These are phyloP conservation scores for Gavialis gangeticus DNA, from an alignment of 2,113 vertebrate species.

Conservation along the genomic window DNA sequence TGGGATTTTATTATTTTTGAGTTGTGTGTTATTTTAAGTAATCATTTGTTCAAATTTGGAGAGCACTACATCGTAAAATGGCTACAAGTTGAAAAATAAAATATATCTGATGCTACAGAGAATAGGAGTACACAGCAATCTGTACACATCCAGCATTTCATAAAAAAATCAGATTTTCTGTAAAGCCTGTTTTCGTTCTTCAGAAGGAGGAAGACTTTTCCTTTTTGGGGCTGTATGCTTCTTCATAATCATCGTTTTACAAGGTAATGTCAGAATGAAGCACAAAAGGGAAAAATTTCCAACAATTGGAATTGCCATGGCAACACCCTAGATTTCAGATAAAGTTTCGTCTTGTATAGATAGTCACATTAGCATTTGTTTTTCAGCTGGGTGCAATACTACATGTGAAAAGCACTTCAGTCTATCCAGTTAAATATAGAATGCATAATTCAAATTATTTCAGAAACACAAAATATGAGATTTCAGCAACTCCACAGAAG, in stretches of 20 bases:
- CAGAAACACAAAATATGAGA: constrained; percentile 57
- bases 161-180: constrained; percentile 50
- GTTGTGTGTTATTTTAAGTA: constrained; percentile 22
- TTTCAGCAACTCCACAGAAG: constrained; percentile 43
- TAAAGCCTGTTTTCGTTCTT: constrained; percentile 25
- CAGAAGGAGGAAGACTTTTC: not conserved
- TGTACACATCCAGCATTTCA: not conserved
- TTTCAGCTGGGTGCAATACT: constrained; percentile 69
- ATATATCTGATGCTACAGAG: constrained; percentile 44
- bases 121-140: not conserved
- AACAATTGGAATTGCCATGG: constrained; percentile 82
- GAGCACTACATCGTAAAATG: constrained; percentile 27
- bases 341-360: constrained; percentile 81
- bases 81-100: constrained; percentile 36
- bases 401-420: constrained; percentile 73
- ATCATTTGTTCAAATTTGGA: constrained; percentile 2
- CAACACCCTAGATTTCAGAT: constrained; percentile 83
- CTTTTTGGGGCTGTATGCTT: constrained; percentile 39
- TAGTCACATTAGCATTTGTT: constrained; percentile 78
- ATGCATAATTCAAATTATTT: constrained; percentile 73
- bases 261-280: constrained; percentile 77
- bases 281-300: constrained; percentile 72
- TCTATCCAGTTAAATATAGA: constrained; percentile 67
- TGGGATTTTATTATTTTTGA: not conserved
- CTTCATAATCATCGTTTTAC: constrained; percentile 75